These are phyloP conservation scores for Ctena decussata DNA, from an alignment of 2,888 invertebrate genomes.

Conservation along the genomic window DNA sequence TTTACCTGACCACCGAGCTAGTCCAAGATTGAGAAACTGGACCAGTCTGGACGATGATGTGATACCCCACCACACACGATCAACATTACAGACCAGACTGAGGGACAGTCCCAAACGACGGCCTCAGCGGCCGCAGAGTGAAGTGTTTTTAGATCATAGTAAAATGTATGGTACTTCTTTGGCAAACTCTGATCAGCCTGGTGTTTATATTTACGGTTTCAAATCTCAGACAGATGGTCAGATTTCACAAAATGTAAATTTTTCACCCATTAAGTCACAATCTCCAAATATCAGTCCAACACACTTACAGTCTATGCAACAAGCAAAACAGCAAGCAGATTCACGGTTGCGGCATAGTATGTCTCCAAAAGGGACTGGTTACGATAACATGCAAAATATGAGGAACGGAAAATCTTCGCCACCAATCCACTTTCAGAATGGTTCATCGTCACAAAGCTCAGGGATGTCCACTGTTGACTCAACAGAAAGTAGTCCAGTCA, in stretches of 20 bases:
- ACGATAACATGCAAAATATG: slow-evolving; percentile 59
- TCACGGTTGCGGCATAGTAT: neutral
- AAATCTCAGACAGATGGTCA: slow-evolving; percentile 64
- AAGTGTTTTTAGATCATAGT: slow-evolving; percentile 67
- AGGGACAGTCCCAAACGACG: slow-evolving; percentile 68
- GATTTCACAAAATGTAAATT: slow-evolving; percentile 11
- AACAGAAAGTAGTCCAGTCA: slow-evolving; percentile 19
- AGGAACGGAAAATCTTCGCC: slow-evolving; percentile 54
- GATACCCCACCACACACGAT: slow-evolving; percentile 62
- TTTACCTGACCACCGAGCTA: slow-evolving; percentile 52
- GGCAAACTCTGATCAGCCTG: slow-evolving; percentile 59
- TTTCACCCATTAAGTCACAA: slow-evolving; percentile 3
- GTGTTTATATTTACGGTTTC: slow-evolving; percentile 71
- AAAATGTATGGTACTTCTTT: slow-evolving; percentile 40
- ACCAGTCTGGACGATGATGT: slow-evolving; percentile 74
- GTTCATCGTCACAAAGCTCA: slow-evolving; percentile 22
- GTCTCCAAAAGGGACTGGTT: slow-evolving; percentile 54
- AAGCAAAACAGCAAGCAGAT: slow-evolving; percentile 20
- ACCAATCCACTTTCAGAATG: slow-evolving; percentile 62
- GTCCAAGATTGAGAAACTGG: slow-evolving; percentile 69
- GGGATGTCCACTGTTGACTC: slow-evolving; percentile 17
- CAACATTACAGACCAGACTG: slow-evolving; percentile 52
- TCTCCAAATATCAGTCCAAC: neutral
- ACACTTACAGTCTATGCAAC: slow-evolving; percentile 42
- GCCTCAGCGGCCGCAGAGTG: slow-evolving; percentile 71